Base-by-base conservation (phyloP, 2,888 invertebrate genomes). In the Andrena flavipes region DNA sequence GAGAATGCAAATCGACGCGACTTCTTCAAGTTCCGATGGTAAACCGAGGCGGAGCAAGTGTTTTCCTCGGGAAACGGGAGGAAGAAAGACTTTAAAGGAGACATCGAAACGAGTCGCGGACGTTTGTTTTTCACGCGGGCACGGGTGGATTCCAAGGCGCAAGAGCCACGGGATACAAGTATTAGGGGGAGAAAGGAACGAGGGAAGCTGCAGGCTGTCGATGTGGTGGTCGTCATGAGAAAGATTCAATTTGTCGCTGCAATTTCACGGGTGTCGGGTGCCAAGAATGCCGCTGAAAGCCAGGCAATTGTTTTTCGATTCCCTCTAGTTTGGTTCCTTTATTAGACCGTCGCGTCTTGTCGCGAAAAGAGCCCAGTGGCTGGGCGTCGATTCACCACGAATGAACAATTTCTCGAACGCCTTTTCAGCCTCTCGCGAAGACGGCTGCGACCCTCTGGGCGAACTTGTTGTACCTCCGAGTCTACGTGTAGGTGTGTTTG, bases 211-310 rank as follows among this genome's bases (percentile, higher is more conserved):
- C 51, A 49, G 13, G 59, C 51, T 35, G 48, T 33, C 54, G 74
- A 60, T 74, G 67, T 54, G 35, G 35, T 73, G 54, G 62, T 75
- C 64, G 80, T 33, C 62, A 59, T 72, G 75, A 70, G 83, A 82
- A 85, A 84, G 82, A 82, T 82, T 86, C 87, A 88, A 88, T 87
- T 90, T 87, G 86, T 88, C 84, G 72, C 35, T 69, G 84, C 87
- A 86, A 88, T 88, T 89, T 87, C 87, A 88, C 84, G 83, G 84
- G 73, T 80, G 82, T 89, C 82, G 86, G 85, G 84, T 86, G 86
- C 84, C 83, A 82, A 80, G 87, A 90, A 87, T 88, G 81, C 76
- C 74, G 59, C 68, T 73, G 79, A 83, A 75, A 85, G 77, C 67
- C 83, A 70, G 80, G 63, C 81, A 77, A 73, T 85, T 83, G 80